Percentiles rank a stretch among this genome's conserved stretches.
phyloP scores from a whole-genome alignment of 1,140 invertebrate species.

The Drosophila varians region DNA sequence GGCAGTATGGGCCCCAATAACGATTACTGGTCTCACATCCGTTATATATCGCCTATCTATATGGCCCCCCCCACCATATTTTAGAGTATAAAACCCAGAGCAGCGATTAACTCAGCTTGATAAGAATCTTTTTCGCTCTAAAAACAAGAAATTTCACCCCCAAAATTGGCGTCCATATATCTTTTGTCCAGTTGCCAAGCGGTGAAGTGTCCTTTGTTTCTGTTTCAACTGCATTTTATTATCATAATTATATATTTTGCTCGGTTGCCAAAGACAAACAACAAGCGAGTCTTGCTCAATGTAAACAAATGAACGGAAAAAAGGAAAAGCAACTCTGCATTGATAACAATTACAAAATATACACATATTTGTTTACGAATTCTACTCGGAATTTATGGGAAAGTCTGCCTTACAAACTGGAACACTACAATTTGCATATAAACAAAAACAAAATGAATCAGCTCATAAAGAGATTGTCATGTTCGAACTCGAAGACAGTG shows the following conservation, averaged over 20 bases:
- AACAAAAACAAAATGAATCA: constrained; percentile 19
- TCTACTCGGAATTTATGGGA: constrained; percentile 23
- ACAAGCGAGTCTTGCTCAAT: constrained; percentile 14
- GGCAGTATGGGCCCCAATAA: background rate
- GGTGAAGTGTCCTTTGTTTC: constrained; percentile 26
- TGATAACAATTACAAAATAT: constrained; percentile 40
- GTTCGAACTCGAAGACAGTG: background rate
- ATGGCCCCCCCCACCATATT: constrained; percentile 16
- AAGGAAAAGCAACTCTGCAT: constrained; percentile 4
- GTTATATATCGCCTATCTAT: constrained; percentile 41
- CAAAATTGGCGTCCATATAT: background rate
- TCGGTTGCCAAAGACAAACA: constrained; percentile 13
- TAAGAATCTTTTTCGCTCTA: constrained; percentile 12
- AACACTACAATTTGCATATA: too few species aligned
- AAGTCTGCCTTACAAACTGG: too few species aligned
- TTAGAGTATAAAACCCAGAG: constrained; percentile 1
- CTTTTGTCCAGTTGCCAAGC: constrained; percentile 13
- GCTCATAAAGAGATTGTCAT: background rate
- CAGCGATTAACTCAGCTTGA: constrained; percentile 29
- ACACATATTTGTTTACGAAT: constrained; percentile 21
- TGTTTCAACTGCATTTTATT: constrained; percentile 32
- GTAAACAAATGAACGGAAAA: constrained; percentile 28
- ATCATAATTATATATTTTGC: constrained; percentile 39
- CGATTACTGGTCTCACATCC: constrained; percentile 1
- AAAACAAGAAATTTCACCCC: constrained; percentile 8